Base-by-base conservation (phyloP, 1,140 invertebrate genomes). In the Dufourea novaeangliae region DNA sequence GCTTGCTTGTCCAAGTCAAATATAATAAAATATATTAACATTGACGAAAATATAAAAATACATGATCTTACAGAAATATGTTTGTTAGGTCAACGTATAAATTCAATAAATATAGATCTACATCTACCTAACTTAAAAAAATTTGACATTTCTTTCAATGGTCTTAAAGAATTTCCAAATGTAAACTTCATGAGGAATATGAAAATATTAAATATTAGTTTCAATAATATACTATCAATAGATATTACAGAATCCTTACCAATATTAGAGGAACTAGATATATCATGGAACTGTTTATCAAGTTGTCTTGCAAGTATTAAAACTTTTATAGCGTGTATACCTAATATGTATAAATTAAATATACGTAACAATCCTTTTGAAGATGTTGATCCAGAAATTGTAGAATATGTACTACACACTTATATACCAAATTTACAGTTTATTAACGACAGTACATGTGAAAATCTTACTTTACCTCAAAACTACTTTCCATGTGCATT, bases 201-300 rank as follows among this genome's bases (percentile, higher is more conserved):
- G 7, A 27, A 54, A 14, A 74, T 46, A 37, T 66, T 85, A 39
- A 71, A 83, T 46, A 62, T 80, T 12, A 80, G 70, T 27, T 85
- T 62, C 29, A 80, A 86, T 37, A 59, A 84, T 20, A 78, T 86
- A 39, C 22, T 41, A 52, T 39, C 22, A 1, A 52, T 84, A 20
- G 14, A 63, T n/a, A 50, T 83, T 22, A 11, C 62, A 27, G 29
- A 75, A 52, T 27, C 12, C 25, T 69, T 85, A 22, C 11, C 17
- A 0, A 0, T 0, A 17, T n/a, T 86, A 41, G 52, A 83, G 52
- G 61, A 72, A n/a, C 7, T 86, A 10, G 54, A 83, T 17, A 32
- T 83, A 57, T 80, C 84, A 37, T 86, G 80, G 83, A 86, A 86
- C 39, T 72, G 54, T 11, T 32, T 85, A 50, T 75, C 27, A 32